A percentile compares a stretch with the other conserved stretches of the same genome.
phyloP scores from a whole-genome alignment of 1,140 invertebrate species.

The Ditylenchus dipsaci region DNA sequence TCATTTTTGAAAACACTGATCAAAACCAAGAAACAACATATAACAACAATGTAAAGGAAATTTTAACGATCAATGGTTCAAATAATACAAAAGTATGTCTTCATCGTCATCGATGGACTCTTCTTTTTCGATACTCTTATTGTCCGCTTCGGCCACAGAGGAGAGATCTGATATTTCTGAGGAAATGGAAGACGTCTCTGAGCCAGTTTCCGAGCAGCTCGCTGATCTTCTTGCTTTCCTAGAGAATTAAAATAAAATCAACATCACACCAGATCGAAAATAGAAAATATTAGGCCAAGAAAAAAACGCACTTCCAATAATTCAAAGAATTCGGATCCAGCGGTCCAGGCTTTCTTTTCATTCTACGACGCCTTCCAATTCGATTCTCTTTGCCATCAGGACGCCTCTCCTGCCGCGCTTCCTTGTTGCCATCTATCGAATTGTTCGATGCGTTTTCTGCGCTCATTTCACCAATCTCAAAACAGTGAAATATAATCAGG shows the following conservation, averaged over 20 bases:
- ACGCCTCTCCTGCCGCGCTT: background rate
- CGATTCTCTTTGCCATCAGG: too few relatives aligned
- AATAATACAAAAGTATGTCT: background rate
- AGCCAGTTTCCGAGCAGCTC: background rate
- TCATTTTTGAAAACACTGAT: too few relatives aligned
- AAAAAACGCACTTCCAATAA: background rate
- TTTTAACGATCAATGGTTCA: too few relatives aligned
- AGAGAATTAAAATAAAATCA: background rate
- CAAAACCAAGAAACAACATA: too few relatives aligned
- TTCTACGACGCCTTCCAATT: background rate
- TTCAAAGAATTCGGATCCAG: background rate
- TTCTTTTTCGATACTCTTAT: too few relatives aligned
- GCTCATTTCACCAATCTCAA: constrained; percentile 27
- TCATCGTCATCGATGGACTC: background rate
- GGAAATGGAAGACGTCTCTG: constrained; percentile 3
- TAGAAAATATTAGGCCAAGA: background rate
- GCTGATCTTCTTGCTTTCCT: background rate
- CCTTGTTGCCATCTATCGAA: background rate
- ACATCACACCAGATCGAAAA: background rate
- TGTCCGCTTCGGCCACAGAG: background rate
- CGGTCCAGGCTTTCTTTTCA: constrained; percentile 4
- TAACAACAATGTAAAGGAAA: too few relatives aligned
- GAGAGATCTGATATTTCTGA: background rate
- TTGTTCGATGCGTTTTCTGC: background rate
- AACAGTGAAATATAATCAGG: constrained; percentile 1